Evolutionary conservation across 2,113 vertebrate genomes (phyloP).

Genomic region (Crotalus tigris): DNA sequence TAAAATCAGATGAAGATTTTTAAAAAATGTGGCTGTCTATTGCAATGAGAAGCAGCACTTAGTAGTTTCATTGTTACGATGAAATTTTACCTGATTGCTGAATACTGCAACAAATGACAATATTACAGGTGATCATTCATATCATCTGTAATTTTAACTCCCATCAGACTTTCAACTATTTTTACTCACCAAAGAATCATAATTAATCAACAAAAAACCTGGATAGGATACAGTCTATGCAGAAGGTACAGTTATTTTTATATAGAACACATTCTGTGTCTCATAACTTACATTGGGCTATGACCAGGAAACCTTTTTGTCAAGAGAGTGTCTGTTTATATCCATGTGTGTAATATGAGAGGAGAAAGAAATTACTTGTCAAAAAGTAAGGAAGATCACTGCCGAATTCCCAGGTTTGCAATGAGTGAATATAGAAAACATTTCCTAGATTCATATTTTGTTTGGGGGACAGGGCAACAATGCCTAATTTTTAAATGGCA

Average conservation of each 20-base stretch:
- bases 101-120: conserved; percentile 10
- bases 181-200: conserved; percentile 43
- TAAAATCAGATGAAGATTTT: background rate
- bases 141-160: conserved; percentile 29
- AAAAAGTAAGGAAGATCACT: background rate
- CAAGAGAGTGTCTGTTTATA: background rate
- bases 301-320: background rate
- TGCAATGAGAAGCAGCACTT: conserved; percentile 11
- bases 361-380: background rate
- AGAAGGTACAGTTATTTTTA: conserved; percentile 2
- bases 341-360: background rate
- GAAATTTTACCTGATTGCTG: conserved; percentile 29
- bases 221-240: conserved; percentile 19
- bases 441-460: background rate
- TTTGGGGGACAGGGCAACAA: background rate
- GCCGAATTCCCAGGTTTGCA: background rate
- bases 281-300: background rate
- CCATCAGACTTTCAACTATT: conserved; percentile 49
- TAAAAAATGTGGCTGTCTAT: background rate
- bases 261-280: background rate
- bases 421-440: background rate
- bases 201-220: conserved; percentile 43
- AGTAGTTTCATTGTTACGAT: conserved; percentile 24
- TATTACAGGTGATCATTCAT: background rate
- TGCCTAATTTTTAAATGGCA: background rate